Percentiles rank a stretch among this genome's conserved stretches.
Evolutionary conservation across 1,140 invertebrate species (phyloP).

Genomic region (Macrobrachium nipponense): DNA sequence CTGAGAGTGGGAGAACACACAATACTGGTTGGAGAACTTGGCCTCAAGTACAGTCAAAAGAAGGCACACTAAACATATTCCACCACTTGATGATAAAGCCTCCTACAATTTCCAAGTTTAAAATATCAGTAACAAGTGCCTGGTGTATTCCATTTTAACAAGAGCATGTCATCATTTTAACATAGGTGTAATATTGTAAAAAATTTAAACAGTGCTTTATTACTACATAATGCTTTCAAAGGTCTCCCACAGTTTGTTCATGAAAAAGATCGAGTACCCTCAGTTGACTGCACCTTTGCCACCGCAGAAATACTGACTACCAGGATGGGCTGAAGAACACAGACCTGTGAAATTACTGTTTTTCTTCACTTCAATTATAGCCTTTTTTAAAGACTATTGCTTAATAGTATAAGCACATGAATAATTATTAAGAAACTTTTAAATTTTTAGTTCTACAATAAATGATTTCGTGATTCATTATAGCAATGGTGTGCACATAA

Average conservation of each 20-base stretch:
- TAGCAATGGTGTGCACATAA: conserved; percentile 37
- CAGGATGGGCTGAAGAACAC: conserved; percentile 33
- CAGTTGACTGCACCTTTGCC: conserved; percentile 30
- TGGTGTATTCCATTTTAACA: no score
- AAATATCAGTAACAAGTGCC: no score
- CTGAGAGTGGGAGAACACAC: conserved; percentile 41
- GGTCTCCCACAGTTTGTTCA: no score
- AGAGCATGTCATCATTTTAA: no score
- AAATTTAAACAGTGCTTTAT: no score
- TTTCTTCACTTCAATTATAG: not conserved
- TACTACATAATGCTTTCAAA: no score
- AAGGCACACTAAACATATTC: not conserved
- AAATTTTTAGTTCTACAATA: conserved; percentile 17
- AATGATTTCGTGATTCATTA: conserved; percentile 32
- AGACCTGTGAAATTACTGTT: not conserved
- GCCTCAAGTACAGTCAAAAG: conserved; percentile 25
- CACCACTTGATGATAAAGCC: no score
- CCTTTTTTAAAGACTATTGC: not conserved
- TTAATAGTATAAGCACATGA: conserved; percentile 33
- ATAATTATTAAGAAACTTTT: conserved; percentile 23
- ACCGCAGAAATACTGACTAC: conserved; percentile 50
- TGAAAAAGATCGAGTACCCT: not conserved
- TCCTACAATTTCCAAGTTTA: no score
- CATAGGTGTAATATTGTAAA: no score
- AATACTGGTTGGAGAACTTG: conserved; percentile 38